Base-by-base conservation (phyloP, 2,888 invertebrate species). In the Sycophila texana region DNA sequence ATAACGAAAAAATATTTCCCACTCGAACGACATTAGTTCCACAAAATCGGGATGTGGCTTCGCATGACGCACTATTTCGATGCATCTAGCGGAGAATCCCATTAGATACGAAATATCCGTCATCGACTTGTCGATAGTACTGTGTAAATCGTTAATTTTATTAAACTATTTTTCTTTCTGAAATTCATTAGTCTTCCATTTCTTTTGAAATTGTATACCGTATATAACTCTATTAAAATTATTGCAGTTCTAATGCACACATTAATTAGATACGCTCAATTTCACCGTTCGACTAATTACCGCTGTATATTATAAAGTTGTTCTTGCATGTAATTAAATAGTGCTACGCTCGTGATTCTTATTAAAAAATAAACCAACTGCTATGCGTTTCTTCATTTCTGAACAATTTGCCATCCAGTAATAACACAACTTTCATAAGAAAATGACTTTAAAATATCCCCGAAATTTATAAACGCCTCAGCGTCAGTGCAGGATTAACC, bases 1-100 rank as follows among this genome's bases (percentile, higher is more conserved):
- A 77, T 71, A 71, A 77, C 20, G 20, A 22, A 51, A 51, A 30
- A 77, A 65, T 71, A 58, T 71, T 65, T 51, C 49, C 51, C 13
- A 22, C 57, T 30, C 22, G 60, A 39, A 18, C 51, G 66, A 60
- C 60, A 66, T 60, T 72, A n/a, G 30, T 58, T 53, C 49, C 47
- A 30, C 22, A 63, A 51, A 58, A 70, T 77, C 66, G 66, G 30
- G 39, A 13, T n/a, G 26, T 20, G 20, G 16, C 26, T 57, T 49
- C 26, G 53, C 20, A 20, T 20, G 30, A 68, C 58, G 18, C 49
- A 49, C 22, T 60, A 10, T 39, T 39, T 10, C 39, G 39, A 39
- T 60, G 49, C 73, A 22, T 61, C 22, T 68, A 30, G n/a, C 55
- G 14, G 20, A 51, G 65, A 71, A 65, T 65, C 57, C 49, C 16